Evolutionary conservation across 2,888 invertebrate genomes (phyloP), one percentile per base, ranked within the genome.

Genomic region (Drosophila buzzatii): DNA sequence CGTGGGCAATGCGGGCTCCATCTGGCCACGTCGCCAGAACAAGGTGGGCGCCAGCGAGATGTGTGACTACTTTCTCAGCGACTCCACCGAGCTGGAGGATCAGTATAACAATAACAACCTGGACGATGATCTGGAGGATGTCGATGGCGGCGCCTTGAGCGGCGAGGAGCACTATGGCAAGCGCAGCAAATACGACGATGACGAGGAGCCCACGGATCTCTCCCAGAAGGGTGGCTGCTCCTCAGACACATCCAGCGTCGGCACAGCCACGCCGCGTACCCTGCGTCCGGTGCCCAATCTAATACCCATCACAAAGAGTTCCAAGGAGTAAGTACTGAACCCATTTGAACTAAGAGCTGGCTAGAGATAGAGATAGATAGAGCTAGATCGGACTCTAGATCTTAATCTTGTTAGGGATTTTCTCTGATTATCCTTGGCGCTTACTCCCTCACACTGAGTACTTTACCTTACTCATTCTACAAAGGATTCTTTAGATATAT

Each of bases 241-340:
- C n/a, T 91, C 92, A 7, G 89, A 94, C 65, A 91, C 92, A 3
- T 92, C 91, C 78, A 91, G 75, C 66, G 79, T 79, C 60, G 86
- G 81, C 91, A 61, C 94, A 93, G 57, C 74, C 18, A 82, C 91
- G 33, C 88, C 91, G 0, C 81, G 91, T 23, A 75, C 90, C n/a
- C 84, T 91, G 62, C 94, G 96, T 60, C 96, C 96, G 0, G 95
- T 96, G 79, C 96, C 96, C 57, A 96, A 96, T 92, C 94, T 97
- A 52, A 96, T 97, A 91, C 96, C 96, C 7, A 94, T 97, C 60
- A 94, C 94, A 56, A 91, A 91, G 73, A 81, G 82, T 20, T 69
- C 84, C 68, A 84, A 80, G 66, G 89, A 85, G 90, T 90, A 59
- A 85, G 91, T 90, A 60, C 5, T 0, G 18, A 65, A 42, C n/a